Evolutionary conservation across 2,888 invertebrate genomes (phyloP).

Genomic region (Aleiodes alternator): DNA sequence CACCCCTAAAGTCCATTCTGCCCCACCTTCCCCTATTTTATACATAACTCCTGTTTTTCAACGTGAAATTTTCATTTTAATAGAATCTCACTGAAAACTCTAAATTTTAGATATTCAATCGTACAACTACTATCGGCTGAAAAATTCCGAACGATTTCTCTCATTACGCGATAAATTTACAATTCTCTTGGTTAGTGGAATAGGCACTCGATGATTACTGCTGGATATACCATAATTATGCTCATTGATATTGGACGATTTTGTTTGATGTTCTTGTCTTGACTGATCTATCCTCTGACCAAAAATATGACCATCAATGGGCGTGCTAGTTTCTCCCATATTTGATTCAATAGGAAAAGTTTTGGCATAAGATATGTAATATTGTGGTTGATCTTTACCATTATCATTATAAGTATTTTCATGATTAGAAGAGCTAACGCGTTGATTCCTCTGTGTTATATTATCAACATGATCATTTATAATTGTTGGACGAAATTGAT

Average conservation of each 20-base stretch:
- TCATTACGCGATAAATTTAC: too few species aligned
- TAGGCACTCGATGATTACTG: neutral
- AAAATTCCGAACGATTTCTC: too few species aligned
- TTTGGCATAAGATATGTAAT: neutral
- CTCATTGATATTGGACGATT: neutral
- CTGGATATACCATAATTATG: neutral
- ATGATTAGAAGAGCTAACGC: neutral
- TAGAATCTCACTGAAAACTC: too few species aligned
- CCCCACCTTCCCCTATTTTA: too few species aligned
- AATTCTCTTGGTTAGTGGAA: too few species aligned
- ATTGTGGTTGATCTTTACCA: neutral
- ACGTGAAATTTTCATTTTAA: too few species aligned
- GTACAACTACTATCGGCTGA: too few species aligned
- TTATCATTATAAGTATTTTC: neutral
- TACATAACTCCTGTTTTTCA: too few species aligned
- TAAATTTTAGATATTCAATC: too few species aligned
- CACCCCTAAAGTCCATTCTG: too few species aligned
- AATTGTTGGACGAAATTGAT: neutral
- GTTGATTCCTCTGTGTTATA: neutral
- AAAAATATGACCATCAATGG: neutral
- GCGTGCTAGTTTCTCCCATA: neutral
- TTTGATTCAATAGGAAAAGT: neutral
- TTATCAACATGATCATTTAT: neutral
- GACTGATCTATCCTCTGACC: slow-evolving; percentile 4
- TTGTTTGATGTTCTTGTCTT: neutral